phyloP scores from a whole-genome alignment of 2,888 invertebrate species.

The Quadriops clusia region DNA sequence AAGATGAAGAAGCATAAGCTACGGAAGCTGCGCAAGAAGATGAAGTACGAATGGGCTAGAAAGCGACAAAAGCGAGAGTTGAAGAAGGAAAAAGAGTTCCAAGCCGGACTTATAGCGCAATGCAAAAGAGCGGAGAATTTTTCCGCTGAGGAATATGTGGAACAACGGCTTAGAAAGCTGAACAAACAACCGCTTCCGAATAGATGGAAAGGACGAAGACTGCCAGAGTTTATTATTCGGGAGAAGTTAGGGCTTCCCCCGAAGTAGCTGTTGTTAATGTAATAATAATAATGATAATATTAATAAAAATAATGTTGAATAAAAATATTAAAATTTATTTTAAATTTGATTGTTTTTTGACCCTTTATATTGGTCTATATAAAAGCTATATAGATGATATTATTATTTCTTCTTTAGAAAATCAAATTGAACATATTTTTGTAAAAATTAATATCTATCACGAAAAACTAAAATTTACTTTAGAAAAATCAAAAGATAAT shows the following conservation, averaged over 20 bases:
- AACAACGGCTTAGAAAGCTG: constrained; percentile 43
- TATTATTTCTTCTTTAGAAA: no score
- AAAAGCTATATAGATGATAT: no score
- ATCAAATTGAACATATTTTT: no score
- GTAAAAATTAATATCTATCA: no score
- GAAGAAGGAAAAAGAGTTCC: constrained; percentile 67
- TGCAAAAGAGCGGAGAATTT: constrained; percentile 65
- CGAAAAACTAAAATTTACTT: no score
- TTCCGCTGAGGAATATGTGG: constrained; percentile 61
- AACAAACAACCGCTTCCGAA: constrained; percentile 28
- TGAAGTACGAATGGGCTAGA: constrained; percentile 68
- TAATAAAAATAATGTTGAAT: neutral
- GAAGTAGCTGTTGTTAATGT: constrained; percentile 16
- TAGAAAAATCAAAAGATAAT: no score
- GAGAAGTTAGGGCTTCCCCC: constrained; percentile 48
- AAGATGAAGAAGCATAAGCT: constrained; percentile 85
- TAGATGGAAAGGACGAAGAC: constrained; percentile 43
- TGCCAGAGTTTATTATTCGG: constrained; percentile 56
- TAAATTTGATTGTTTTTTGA: no score
- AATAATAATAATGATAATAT: constrained; percentile 1
- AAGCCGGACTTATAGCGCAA: constrained; percentile 54
- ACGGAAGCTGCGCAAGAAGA: constrained; percentile 64
- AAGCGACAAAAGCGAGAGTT: constrained; percentile 55
- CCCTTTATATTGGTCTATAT: no score
- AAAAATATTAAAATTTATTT: no score